Base-by-base conservation (phyloP, 2,113 vertebrate genomes). In the Rhipidura dahli region DNA sequence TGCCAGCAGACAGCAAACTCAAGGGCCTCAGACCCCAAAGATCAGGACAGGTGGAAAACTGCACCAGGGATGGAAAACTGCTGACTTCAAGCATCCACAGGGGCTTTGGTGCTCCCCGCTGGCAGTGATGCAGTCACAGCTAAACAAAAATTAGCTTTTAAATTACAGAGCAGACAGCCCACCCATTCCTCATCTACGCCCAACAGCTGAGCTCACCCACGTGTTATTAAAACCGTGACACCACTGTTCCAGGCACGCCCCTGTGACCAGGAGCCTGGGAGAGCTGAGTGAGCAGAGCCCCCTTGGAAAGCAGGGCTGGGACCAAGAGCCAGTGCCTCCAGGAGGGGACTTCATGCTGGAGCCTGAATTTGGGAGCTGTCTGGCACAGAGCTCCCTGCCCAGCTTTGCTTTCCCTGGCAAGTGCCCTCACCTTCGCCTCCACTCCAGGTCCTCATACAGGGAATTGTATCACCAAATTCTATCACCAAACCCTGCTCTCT, bases 21-120 rank as follows among this genome's bases (percentile, higher is more conserved):
- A 3, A 0, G 0, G 17, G 15, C 20, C 65, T 71, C 44, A 60
- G 65, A 56, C 44, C 31, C 49, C 17, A 21, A 68, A 51, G n/a
- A 76, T 44, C 40, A 45, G 66, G 51, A 39, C 35, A 18, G 2
- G 12, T 4, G 0, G n/a, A n/a, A 59, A 90, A 11, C 23, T 4
- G 0, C 35, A 56, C 17, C 40, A 61, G 79, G 69, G 60, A 37
- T 2, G 0, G 47, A 66, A 91, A 93, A 56, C 27, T 76, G 28
- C 70, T 93, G 82, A 79, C 37, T 61, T 33, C 56, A 24, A 90
- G 42, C 18, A 85, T 47, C 35, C 47, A 23, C 5, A 0, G 0
- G 1, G 44, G 35, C 35, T 68, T 54, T 51, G 73, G 64, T 54
- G 23, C 64, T 95, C 42, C 37, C 64, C 73, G 87, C 51, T 75